Evolutionary conservation across 2,113 vertebrate species (phyloP).

Genomic region (Hepsetus odoe): DNA sequence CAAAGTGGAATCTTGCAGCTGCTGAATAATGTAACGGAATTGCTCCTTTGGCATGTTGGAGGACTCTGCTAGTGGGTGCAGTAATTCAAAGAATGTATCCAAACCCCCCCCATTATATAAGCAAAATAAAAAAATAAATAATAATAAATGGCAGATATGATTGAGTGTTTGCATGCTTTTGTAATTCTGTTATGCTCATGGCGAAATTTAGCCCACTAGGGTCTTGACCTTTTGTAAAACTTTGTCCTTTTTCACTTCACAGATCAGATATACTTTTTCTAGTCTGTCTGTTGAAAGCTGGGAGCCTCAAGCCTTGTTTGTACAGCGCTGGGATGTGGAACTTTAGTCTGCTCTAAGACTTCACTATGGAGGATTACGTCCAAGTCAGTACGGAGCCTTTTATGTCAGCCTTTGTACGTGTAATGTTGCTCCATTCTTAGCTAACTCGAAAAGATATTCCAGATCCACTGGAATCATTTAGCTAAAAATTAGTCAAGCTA

Average conservation of each 20-base stretch:
- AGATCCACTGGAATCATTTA: background rate
- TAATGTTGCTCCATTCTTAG: background rate
- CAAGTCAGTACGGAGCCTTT: constrained; percentile 5
- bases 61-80: constrained; percentile 29
- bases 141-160: background rate
- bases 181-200: constrained; percentile 36
- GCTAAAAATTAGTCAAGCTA: background rate
- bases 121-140: background rate
- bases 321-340: background rate
- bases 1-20: constrained; percentile 40
- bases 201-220: background rate
- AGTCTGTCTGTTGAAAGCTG: background rate
- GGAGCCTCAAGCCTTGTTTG: background rate
- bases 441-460: background rate
- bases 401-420: background rate
- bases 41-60: constrained; percentile 35
- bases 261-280: constrained; percentile 3
- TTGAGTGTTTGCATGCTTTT: constrained; percentile 25
- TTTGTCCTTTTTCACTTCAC: constrained; percentile 25
- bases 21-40: constrained; percentile 47
- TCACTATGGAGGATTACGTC: constrained; percentile 5
- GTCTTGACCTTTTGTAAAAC: constrained; percentile 32
- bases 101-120: background rate
- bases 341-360: constrained; percentile 8
- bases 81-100: constrained; percentile 33